phyloP scores from a whole-genome alignment of 2,113 vertebrate genomes.

The Macrotus californicus region DNA sequence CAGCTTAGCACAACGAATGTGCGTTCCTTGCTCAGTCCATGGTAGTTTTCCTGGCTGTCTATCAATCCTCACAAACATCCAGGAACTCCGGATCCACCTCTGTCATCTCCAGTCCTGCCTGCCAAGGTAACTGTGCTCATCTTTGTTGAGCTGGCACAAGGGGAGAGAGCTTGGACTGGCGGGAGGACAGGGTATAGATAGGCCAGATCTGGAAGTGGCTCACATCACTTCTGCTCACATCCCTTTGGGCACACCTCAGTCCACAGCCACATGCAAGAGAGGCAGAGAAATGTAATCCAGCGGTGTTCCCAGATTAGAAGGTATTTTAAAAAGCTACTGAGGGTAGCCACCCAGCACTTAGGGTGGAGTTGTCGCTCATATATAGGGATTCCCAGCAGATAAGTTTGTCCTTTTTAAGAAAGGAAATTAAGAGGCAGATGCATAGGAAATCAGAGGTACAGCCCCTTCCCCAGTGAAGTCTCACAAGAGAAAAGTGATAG shows the following conservation, averaged over 20 bases:
- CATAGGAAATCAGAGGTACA: background rate
- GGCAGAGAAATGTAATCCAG: no score
- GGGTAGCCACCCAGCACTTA: background rate
- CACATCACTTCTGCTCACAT: background rate
- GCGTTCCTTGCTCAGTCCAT: background rate
- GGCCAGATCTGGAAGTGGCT: background rate
- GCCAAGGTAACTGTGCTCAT: background rate
- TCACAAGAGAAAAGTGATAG: background rate
- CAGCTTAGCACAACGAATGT: background rate
- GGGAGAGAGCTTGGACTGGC: background rate
- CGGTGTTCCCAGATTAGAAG: no score
- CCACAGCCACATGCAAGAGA: background rate
- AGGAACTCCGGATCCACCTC: background rate
- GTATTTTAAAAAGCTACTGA: background rate
- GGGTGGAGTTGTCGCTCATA: background rate
- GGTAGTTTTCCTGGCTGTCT: no score
- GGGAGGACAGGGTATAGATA: fast-evolving
- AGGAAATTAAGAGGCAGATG: background rate
- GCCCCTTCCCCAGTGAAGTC: background rate
- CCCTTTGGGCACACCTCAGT: background rate
- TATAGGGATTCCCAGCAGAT: background rate
- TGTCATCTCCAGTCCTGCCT: background rate
- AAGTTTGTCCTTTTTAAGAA: background rate
- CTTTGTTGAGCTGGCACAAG: background rate
- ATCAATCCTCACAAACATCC: no score